Conservation (phyloP, 2,113 vertebrate genomes). For the Cariama cristata region DNA sequence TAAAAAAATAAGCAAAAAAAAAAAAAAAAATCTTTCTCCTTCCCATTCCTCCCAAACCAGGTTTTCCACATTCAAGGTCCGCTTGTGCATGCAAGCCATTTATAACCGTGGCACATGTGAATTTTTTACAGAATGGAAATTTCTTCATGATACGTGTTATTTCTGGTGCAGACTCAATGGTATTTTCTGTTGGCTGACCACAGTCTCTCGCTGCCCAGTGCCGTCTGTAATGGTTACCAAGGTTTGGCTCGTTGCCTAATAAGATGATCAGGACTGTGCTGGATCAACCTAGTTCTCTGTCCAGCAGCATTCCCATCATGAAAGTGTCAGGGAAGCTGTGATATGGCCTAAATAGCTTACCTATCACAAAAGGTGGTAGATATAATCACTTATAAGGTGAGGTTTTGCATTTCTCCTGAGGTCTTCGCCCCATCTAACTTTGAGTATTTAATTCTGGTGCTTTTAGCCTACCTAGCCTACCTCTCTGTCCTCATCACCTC, state of each 20-base stretch:
- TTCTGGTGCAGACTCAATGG: background rate
- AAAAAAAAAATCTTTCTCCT: background rate
- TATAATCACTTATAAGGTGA: background rate
- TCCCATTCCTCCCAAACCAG: background rate
- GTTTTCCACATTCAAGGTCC: slow-evolving; percentile 1
- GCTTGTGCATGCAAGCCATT: background rate
- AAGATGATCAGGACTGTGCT: background rate
- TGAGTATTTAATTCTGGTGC: background rate
- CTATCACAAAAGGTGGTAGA: background rate
- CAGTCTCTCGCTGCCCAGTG: background rate
- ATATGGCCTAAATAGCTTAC: background rate
- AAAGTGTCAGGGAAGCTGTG: background rate
- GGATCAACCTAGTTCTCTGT: fast-evolving
- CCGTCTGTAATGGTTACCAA: background rate
- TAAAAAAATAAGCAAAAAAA: background rate
- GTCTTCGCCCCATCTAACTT: background rate
- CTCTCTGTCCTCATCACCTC: background rate
- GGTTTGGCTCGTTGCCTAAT: background rate
- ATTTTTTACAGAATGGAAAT: slow-evolving; percentile 10
- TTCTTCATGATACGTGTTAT: background rate
- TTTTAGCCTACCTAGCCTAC: background rate
- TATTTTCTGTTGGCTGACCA: background rate
- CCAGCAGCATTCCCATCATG: background rate
- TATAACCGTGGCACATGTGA: slow-evolving; percentile 3
- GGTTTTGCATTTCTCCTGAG: background rate